Percentiles rank a stretch among this genome's conserved stretches.
Evolutionary conservation across 2,797 vertebrate genomes (phyloP).

Genomic region (Semotilus atromaculatus): DNA sequence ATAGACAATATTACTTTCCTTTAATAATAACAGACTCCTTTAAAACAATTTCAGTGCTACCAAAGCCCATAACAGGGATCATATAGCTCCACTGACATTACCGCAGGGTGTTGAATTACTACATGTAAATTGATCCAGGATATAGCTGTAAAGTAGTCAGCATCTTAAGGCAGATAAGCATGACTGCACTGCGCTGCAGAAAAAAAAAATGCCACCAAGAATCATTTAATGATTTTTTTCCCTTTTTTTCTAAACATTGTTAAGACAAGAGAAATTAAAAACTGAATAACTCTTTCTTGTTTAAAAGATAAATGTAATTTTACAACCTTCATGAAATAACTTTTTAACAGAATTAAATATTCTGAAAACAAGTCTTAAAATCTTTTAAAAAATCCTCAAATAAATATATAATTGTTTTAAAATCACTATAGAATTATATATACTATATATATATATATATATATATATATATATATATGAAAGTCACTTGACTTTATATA

Average conservation of each 20-base stretch:
- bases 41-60: background rate
- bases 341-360: background rate
- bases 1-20: slow-evolving; percentile 23
- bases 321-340: background rate
- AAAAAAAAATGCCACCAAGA: background rate
- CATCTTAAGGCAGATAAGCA: slow-evolving; percentile 22
- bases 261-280: background rate
- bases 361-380: background rate
- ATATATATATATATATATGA: too few relatives aligned
- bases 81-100: background rate
- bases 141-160: slow-evolving; percentile 23
- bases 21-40: slow-evolving; percentile 8
- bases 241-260: background rate
- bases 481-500: too few relatives aligned
- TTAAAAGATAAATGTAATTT: background rate
- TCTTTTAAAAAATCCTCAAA: background rate
- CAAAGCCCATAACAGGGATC: background rate
- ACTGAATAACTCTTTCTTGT: background rate
- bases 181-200: slow-evolving; percentile 10
- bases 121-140: slow-evolving; percentile 39
- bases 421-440: background rate
- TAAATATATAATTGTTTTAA: background rate
- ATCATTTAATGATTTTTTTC: background rate
- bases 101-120: slow-evolving; percentile 22
- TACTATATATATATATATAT: too few relatives aligned